These are phyloP conservation scores for Chelonus formosanus DNA, from an alignment of 2,888 invertebrate species.

Conservation along the genomic window DNA sequence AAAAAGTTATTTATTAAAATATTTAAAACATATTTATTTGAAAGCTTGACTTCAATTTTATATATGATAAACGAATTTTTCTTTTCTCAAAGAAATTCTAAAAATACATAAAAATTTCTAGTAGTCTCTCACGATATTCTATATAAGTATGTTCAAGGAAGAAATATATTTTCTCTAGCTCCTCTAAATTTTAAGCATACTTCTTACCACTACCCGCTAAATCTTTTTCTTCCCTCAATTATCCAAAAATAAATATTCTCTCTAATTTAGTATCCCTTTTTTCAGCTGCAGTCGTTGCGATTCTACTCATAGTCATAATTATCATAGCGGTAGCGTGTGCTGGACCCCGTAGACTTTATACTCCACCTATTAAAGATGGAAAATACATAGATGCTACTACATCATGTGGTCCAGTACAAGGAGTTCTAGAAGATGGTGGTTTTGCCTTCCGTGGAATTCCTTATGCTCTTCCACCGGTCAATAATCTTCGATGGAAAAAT, in stretches of 20 bases:
- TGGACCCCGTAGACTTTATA: slow-evolving; percentile 68
- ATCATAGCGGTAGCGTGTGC: slow-evolving; percentile 73
- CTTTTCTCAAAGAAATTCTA: background rate
- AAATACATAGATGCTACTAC: slow-evolving; percentile 78
- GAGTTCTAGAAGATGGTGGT: slow-evolving; percentile 79
- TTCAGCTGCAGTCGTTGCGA: slow-evolving; percentile 68
- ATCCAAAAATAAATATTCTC: background rate
- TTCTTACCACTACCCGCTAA: too few species aligned
- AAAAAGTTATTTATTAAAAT: too few species aligned
- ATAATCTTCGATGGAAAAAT: slow-evolving; percentile 75
- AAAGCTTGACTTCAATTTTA: too few species aligned
- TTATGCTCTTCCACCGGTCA: slow-evolving; percentile 79
- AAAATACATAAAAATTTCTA: background rate
- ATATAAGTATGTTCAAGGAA: too few species aligned
- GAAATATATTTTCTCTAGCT: too few species aligned
- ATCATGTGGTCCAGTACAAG: slow-evolving; percentile 82
- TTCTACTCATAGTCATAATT: slow-evolving; percentile 72
- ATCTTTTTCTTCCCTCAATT: background rate
- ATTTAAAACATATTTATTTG: too few species aligned
- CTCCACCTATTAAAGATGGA: slow-evolving; percentile 76
- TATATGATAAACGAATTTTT: background rate
- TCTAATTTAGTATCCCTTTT: slow-evolving; percentile 43
- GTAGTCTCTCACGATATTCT: too few species aligned
- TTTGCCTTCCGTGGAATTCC: slow-evolving; percentile 85
- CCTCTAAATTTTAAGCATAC: too few species aligned